Percentiles rank a stretch among this genome's conserved stretches.
Evolutionary conservation across 2,113 vertebrate species (phyloP).

Genomic region (Zosterops pallidus): DNA sequence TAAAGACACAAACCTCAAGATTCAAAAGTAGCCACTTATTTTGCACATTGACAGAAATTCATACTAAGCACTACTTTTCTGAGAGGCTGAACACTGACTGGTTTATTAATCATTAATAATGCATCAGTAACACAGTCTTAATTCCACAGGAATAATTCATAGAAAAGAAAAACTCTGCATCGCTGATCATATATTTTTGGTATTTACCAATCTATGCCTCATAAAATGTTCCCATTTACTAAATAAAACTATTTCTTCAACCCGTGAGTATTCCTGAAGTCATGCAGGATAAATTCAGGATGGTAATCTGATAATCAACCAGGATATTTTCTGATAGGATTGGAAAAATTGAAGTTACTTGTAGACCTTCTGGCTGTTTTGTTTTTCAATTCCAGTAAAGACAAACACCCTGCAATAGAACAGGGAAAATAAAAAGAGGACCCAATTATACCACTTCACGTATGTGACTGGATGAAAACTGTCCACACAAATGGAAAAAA

Average conservation of each 20-base stretch:
- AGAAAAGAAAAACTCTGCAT: neutral
- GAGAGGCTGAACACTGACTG: neutral
- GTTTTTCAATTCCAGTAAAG: neutral
- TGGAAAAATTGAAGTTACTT: conserved; percentile 27
- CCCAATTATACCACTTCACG: neutral
- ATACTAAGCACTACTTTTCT: neutral
- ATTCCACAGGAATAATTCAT: neutral
- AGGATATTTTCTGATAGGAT: neutral
- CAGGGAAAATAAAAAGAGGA: neutral
- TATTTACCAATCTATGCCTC: neutral
- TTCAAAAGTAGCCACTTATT: neutral
- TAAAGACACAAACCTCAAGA: neutral
- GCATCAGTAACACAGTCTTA: neutral
- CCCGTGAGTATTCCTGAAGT: neutral
- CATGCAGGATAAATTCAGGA: neutral
- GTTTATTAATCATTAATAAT: neutral
- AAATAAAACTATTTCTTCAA: neutral
- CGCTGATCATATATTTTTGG: neutral
- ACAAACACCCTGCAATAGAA: conserved; percentile 17
- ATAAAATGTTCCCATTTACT: neutral
- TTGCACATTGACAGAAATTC: neutral
- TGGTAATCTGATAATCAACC: neutral
- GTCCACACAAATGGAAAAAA: neutral
- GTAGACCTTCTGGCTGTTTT: conserved; percentile 19
- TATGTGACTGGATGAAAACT: neutral